phyloP scores from a whole-genome alignment of 2,797 vertebrate genomes.

The Rhadinocentrus ornatus region DNA sequence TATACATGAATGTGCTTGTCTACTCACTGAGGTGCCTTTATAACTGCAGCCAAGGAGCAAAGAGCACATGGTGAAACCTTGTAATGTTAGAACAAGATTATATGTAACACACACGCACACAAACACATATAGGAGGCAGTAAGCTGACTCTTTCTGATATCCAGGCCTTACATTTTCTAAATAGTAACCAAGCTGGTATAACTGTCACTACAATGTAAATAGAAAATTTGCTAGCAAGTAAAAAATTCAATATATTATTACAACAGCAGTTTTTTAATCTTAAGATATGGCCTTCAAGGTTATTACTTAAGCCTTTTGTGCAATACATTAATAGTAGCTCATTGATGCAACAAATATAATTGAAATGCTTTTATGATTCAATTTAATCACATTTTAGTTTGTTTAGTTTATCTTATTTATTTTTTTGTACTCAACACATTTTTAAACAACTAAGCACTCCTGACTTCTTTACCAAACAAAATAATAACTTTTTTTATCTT shows the following conservation, averaged over 20 bases:
- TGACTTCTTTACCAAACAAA: not conserved
- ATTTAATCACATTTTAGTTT: no score
- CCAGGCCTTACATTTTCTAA: not conserved
- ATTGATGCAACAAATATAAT: not conserved
- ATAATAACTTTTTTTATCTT: not conserved
- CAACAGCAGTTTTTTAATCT: not conserved
- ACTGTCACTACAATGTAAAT: no score
- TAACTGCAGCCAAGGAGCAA: conserved; percentile 65
- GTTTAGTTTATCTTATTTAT: no score
- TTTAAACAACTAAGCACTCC: no score
- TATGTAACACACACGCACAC: conserved; percentile 2
- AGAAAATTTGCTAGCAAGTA: not conserved
- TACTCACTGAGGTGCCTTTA: conserved; percentile 27
- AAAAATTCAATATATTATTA: not conserved
- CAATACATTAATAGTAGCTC: not conserved
- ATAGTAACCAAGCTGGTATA: not conserved
- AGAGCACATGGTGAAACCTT: conserved; percentile 58
- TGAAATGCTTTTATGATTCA: not conserved
- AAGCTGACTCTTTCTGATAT: not conserved
- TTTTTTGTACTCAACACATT: no score
- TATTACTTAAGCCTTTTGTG: not conserved
- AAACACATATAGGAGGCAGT: not conserved
- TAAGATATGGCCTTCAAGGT: not conserved
- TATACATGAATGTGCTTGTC: not conserved
- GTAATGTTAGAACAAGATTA: conserved; percentile 1